Conservation (phyloP, 2,888 invertebrate species). For the Sphecodes monilicornis region DNA sequence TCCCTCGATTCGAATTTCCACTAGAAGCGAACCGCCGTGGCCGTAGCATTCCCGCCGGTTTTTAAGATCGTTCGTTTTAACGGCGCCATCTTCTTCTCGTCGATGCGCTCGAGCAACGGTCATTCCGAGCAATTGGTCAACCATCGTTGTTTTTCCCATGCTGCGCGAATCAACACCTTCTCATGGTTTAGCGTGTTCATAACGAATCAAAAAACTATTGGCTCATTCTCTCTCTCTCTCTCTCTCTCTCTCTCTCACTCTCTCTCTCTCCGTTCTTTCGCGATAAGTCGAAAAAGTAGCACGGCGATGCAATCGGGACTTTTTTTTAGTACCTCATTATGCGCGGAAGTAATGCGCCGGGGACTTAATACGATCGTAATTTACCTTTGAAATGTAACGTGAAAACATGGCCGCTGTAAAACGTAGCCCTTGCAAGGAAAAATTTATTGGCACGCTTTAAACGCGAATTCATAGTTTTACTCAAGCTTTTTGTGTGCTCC, state of each 20-base stretch:
- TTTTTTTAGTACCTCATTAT: not conserved
- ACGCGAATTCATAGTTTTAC: not conserved
- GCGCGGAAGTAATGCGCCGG: not conserved
- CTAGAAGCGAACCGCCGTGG: constrained; percentile 14
- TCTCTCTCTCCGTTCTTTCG: not conserved
- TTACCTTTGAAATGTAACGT: not conserved
- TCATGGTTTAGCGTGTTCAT: not conserved
- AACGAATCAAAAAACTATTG: not conserved
- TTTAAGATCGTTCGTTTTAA: constrained; percentile 39
- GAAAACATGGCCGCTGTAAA: not conserved
- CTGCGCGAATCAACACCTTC: not conserved
- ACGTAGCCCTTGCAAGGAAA: not conserved
- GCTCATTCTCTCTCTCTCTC: not conserved
- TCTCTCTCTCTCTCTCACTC: too few species aligned
- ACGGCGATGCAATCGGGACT: not conserved
- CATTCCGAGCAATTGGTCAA: not conserved
- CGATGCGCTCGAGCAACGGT: not conserved
- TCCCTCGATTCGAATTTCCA: constrained; percentile 52
- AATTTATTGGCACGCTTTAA: not conserved
- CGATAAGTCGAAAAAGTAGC: not conserved
- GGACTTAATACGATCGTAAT: not conserved
- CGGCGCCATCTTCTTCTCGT: constrained; percentile 2
- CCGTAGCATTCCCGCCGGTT: constrained; percentile 1
- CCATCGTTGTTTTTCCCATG: not conserved
- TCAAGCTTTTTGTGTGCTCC: not conserved